Percentiles rank a stretch among this genome's conserved stretches.
Conservation (phyloP, 2,113 vertebrate species). For the Pantherophis guttatus region DNA sequence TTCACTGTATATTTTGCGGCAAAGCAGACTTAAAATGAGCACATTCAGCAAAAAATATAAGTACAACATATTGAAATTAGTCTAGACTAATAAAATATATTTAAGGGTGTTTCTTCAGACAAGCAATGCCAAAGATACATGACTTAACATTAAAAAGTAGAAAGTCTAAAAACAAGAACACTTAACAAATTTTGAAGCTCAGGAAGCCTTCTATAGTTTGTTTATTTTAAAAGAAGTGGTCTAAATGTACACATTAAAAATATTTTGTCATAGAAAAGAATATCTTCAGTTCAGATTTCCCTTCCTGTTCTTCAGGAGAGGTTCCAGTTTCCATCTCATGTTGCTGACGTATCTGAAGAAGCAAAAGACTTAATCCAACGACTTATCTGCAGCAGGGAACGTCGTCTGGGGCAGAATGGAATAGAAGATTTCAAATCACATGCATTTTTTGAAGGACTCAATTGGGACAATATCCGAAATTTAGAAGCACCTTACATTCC, state of each 20-base stretch:
- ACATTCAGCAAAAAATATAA: background rate
- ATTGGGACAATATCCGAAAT: slow-evolving; percentile 92
- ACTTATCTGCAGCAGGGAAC: slow-evolving; percentile 89
- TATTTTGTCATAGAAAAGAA: background rate
- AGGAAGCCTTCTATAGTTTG: background rate
- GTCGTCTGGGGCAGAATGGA: slow-evolving; percentile 86
- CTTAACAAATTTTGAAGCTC: background rate
- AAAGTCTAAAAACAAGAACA: background rate
- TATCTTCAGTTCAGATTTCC: background rate
- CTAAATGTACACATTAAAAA: background rate
- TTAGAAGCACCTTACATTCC: slow-evolving; percentile 94
- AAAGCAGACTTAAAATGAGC: background rate
- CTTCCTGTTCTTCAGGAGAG: slow-evolving; percentile 75
- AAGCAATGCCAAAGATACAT: background rate
- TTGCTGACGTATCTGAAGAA: slow-evolving; percentile 89
- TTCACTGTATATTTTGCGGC: background rate
- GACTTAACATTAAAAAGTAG: background rate
- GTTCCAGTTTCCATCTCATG: slow-evolving; percentile 93
- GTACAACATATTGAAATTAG: background rate
- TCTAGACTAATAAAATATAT: background rate
- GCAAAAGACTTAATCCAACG: slow-evolving; percentile 95
- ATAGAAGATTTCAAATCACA: slow-evolving; percentile 92
- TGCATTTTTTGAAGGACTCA: slow-evolving; percentile 86
- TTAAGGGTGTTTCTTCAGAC: background rate
- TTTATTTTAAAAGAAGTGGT: background rate